These are phyloP conservation scores for Ianthella basta DNA, from an alignment of 37 sponge, comb jelly and placozoan genomes.

Conservation along the genomic window DNA sequence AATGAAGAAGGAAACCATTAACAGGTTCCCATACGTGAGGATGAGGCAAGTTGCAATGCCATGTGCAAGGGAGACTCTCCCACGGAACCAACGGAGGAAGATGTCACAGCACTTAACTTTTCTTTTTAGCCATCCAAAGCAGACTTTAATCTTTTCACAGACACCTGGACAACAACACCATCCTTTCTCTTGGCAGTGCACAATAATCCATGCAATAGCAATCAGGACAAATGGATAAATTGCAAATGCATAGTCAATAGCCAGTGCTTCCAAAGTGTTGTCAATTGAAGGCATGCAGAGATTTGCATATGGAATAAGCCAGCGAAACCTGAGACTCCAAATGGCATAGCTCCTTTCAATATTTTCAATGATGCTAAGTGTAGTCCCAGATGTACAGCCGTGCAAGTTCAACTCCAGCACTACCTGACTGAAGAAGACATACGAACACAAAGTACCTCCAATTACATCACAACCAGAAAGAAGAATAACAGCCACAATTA, in stretches of 20 bases:
- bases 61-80: not conserved
- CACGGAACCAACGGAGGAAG: too few species aligned
- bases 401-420: not conserved
- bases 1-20: not conserved
- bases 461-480: not conserved
- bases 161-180: too few species aligned
- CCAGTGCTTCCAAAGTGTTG: slow-evolving; percentile 23
- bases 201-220: not conserved
- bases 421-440: slow-evolving; percentile 17
- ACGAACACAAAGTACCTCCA: not conserved
- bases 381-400: not conserved
- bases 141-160: too few species aligned
- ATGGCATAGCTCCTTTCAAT: not conserved
- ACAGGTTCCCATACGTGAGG: not conserved
- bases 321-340: not conserved
- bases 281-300: slow-evolving; percentile 44
- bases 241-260: slow-evolving; percentile 47
- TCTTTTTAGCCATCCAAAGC: too few species aligned
- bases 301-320: not conserved
- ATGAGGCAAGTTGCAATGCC: slow-evolving; percentile 8
- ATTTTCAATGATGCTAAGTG: not conserved
- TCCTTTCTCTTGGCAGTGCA: too few species aligned
- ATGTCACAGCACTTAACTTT: too few species aligned
- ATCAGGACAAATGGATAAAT: slow-evolving; percentile 47
- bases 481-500: not conserved